Percentiles rank a stretch among this genome's conserved stretches.
phyloP scores from a whole-genome alignment of 2,113 vertebrate genomes.

The Myrmophylax atrothorax region DNA sequence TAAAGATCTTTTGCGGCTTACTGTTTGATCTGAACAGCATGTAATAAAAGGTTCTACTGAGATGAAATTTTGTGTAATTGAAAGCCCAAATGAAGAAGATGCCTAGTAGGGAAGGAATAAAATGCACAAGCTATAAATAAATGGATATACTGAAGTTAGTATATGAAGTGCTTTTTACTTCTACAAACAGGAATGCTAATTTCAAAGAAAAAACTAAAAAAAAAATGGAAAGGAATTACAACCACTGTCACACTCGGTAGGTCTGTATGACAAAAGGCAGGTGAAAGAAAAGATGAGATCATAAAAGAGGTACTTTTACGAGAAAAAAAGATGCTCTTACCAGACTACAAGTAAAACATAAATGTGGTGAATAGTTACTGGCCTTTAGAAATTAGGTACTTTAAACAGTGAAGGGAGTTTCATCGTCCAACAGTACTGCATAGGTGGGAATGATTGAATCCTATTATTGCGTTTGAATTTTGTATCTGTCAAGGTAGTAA shows the following conservation, averaged over 20 bases:
- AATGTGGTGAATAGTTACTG: background rate
- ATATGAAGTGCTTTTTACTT: background rate
- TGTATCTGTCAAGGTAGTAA: fast-evolving
- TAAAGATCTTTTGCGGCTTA: background rate
- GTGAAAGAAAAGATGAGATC: background rate
- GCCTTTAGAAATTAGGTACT: background rate
- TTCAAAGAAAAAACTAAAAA: background rate
- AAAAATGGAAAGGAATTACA: background rate
- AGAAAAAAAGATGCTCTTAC: background rate
- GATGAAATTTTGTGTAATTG: conserved; percentile 3
- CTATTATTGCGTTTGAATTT: background rate
- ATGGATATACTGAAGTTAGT: background rate
- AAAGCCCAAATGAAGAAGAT: conserved; percentile 9
- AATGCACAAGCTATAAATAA: background rate
- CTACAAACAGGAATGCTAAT: background rate
- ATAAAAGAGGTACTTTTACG: background rate
- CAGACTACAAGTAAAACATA: background rate
- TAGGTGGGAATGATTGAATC: background rate
- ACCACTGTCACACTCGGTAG: background rate
- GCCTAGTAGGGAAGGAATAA: background rate
- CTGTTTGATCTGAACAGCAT: background rate
- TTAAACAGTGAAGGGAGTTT: background rate
- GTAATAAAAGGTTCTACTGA: background rate
- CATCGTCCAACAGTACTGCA: background rate
- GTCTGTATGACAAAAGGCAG: background rate